Percentiles rank a stretch among this genome's conserved stretches.
These are phyloP conservation scores for Antennarius maculatus DNA, from an alignment of 2,797 vertebrate genomes.

Conservation along the genomic window DNA sequence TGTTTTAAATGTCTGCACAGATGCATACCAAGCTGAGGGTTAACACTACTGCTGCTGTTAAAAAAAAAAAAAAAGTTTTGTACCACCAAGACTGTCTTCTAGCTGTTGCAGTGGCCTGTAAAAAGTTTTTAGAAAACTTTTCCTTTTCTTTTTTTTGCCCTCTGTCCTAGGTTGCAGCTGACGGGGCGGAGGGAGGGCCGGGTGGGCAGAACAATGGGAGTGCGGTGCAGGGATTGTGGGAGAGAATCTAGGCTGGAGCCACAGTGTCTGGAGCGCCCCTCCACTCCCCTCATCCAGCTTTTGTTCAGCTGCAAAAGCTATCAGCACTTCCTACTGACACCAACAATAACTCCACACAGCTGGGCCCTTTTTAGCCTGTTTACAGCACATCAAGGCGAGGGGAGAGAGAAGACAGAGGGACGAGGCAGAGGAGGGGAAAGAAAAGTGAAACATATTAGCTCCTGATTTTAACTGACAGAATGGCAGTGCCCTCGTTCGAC, in stretches of 20 bases:
- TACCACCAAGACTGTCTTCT: slow-evolving; percentile 58
- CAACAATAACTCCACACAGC: slow-evolving; percentile 91
- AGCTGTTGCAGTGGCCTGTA: slow-evolving; percentile 73
- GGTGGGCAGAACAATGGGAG: slow-evolving; percentile 86
- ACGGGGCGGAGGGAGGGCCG: slow-evolving; percentile 77
- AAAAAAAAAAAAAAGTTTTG: slow-evolving; percentile 59
- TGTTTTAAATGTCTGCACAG: slow-evolving; percentile 55
- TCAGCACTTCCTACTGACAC: slow-evolving; percentile 90
- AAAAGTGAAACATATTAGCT: slow-evolving; percentile 86
- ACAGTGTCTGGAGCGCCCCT: slow-evolving; percentile 88
- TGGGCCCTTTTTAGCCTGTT: slow-evolving; percentile 89
- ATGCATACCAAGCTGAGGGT: slow-evolving; percentile 41
- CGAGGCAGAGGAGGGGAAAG: slow-evolving; percentile 73
- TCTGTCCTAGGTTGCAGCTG: slow-evolving; percentile 84
- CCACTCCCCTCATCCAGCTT: slow-evolving; percentile 88
- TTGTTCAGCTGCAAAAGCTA: slow-evolving; percentile 92
- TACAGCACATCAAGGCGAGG: slow-evolving; percentile 87
- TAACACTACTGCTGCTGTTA: slow-evolving; percentile 31
- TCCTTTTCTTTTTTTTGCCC: slow-evolving; percentile 61
- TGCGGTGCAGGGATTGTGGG: slow-evolving; percentile 87
- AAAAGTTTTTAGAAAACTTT: slow-evolving; percentile 69
- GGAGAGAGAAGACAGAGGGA: slow-evolving; percentile 70
- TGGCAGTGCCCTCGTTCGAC: slow-evolving; percentile 58
- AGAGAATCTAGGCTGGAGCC: slow-evolving; percentile 90
- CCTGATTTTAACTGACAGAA: slow-evolving; percentile 82